Evolutionary conservation across 2,797 vertebrate genomes (phyloP), one percentile per base, ranked within the genome.

Genomic region (Argyrosomus regius): DNA sequence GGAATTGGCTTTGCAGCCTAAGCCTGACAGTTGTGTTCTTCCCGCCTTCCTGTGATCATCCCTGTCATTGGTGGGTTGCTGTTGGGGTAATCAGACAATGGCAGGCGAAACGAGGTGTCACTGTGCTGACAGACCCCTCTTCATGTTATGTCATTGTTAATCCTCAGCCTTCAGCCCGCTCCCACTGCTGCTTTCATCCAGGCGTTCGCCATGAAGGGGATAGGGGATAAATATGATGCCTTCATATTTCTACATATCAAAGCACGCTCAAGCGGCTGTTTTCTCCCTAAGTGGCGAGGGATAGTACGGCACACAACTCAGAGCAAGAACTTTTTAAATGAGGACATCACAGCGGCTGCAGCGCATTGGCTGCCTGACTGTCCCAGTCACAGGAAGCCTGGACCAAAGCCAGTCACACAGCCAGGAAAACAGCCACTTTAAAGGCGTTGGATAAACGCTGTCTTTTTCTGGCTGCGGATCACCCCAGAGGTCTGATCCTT

Each of bases 11-110:
- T 97, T 97, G 64, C 89, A 86, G 87, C 93, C 93, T 95, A 81
- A 96, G 96, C 90, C 95, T 95, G 96, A 96, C 96, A 94, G 96
- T 97, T 96, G 96, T 97, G 96, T 97, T 97, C 91, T 97, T 96
- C 97, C 97, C 97, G 96, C 97, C 97, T 97, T 88, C 96, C 95
- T 98, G 95, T 97, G 97, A 97, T 99, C 97, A 97, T 97, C 95
- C 94, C 92, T 94, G 95, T 96, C 95, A 95, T 97, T 96, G 89
- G 96, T 91, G 94, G 95, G 92, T 94, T 95, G 93, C 95, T 96
- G 91, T 95, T 93, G 93, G 95, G 92, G 92, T 95, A 95, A 95
- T 94, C 95, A 95, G 94, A 97, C 97, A 97, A 97, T 94, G 93
- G 95, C 92, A 92, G 92, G 96, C 95, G 96, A 96, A 97, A 96